Evolutionary conservation across 2,113 vertebrate genomes (phyloP).

Genomic region (Hoplias malabaricus): DNA sequence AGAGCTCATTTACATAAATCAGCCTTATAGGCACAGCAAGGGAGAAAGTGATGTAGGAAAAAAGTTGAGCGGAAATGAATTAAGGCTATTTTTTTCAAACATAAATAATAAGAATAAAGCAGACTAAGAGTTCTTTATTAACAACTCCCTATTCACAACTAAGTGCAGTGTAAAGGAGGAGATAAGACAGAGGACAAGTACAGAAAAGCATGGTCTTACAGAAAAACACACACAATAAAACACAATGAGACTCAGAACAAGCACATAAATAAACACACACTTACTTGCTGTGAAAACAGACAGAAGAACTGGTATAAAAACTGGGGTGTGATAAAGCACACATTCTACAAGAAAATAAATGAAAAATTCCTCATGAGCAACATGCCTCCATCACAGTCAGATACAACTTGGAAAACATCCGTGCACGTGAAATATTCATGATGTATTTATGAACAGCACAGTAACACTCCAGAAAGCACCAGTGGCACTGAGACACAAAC

Average conservation of each 20-base stretch:
- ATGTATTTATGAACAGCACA: no score
- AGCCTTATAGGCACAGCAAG: no score
- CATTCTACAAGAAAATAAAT: constrained; percentile 87
- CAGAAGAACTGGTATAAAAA: constrained; percentile 99
- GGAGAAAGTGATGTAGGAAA: no score
- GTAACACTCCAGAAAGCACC: no score
- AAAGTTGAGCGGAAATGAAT: no score
- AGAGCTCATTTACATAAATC: not conserved
- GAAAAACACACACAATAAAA: not conserved
- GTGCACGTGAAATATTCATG: no score
- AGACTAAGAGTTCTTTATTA: no score
- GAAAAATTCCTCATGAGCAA: constrained; percentile 7
- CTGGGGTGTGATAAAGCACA: constrained; percentile 99
- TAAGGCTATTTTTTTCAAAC: no score
- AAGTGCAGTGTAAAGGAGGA: not conserved
- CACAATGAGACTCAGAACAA: not conserved
- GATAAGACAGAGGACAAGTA: not conserved
- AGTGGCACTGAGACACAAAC: no score
- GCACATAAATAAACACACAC: constrained; percentile 62
- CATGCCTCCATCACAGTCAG: not conserved
- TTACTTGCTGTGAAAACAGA: constrained; percentile 99
- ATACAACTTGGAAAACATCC: constrained; percentile 11
- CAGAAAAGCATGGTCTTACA: not conserved
- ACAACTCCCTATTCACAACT: not conserved
- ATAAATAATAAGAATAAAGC: no score